Evolutionary conservation across 2,113 vertebrate species (phyloP).

Genomic region (Rhinolophus ferrumequinum): DNA sequence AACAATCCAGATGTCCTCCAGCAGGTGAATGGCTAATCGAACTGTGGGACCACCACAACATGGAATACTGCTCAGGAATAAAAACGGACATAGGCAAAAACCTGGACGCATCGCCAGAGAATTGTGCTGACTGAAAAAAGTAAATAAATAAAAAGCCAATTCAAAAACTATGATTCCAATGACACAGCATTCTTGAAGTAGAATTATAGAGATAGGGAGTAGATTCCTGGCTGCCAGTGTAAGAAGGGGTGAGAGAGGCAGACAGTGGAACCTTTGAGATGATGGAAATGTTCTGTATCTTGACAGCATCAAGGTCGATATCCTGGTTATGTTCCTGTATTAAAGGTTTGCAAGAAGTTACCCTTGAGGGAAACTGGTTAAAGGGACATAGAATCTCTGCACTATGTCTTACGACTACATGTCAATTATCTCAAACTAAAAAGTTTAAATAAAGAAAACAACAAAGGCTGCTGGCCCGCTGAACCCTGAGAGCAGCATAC

Average conservation of each 20-base stretch:
- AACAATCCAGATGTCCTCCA: not conserved
- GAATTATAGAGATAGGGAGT: not conserved
- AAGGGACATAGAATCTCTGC: not conserved
- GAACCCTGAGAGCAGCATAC: not conserved
- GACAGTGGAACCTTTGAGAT: not conserved
- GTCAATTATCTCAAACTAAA: constrained; percentile 21
- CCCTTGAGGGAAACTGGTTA: not conserved
- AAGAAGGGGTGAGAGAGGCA: not conserved
- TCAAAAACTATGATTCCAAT: not conserved
- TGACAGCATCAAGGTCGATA: not conserved
- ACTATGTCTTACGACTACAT: not conserved
- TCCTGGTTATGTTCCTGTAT: not conserved
- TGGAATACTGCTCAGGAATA: not conserved
- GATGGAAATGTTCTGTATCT: not conserved
- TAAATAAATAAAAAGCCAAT: not conserved
- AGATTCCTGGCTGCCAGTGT: not conserved
- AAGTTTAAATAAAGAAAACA: not conserved
- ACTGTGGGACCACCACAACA: not conserved
- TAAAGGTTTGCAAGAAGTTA: not conserved
- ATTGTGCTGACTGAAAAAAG: not conserved
- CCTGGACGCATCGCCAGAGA: not conserved
- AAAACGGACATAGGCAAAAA: not conserved
- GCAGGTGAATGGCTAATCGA: not conserved
- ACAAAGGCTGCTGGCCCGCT: not conserved
- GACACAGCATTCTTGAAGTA: not conserved